Evolutionary conservation across 2,797 vertebrate genomes (phyloP), one percentile per base, ranked within the genome.

Genomic region (Xyrichtys novacula): DNA sequence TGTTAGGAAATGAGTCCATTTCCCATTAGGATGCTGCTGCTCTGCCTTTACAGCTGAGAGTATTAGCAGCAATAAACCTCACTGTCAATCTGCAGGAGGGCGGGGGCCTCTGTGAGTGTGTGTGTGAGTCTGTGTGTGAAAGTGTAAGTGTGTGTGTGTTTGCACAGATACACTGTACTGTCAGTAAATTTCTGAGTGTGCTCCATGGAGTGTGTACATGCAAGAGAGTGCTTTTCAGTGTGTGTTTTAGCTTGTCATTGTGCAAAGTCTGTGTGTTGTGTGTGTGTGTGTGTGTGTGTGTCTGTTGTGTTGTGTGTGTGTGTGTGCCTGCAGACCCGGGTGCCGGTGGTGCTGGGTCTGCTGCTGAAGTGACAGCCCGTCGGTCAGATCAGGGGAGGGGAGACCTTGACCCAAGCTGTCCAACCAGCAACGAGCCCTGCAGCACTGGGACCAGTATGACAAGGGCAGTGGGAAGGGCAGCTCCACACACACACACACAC

Each of bases 321-420:
- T 44, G 56, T n/a, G 55, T 20, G 87, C 75, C 76, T 54, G 80
- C 61, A 66, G 81, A 76, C 76, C 32, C 61, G 32, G 75, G n/a
- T n/a, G n/a, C 77, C 86, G 70, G 76, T 43, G 60, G 74, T 76
- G 28, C 26, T 34, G 43, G 74, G 53, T 54, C 36, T 74, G 55
- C 60, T 65, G 83, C 62, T 84, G 89, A 86, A 81, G 74, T 90
- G 91, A 90, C 88, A 90, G 86, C 83, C 87, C 58, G 83, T 88
- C 65, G 88, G 90, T 91, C 85, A 86, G 85, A 88, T 87, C 76
- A 77, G 77, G 84, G 74, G 83, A 90, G 81, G 81, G 76, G 82
- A 85, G 86, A 89, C 86, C 87, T 91, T 90, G 86, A 88, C 90
- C 90, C 44, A 73, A 92, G 88, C 91, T 92, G 90, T 89, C 88